Evolutionary conservation across 2,113 vertebrate species (phyloP).

Genomic region (Phalacrocorax pelagicus): DNA sequence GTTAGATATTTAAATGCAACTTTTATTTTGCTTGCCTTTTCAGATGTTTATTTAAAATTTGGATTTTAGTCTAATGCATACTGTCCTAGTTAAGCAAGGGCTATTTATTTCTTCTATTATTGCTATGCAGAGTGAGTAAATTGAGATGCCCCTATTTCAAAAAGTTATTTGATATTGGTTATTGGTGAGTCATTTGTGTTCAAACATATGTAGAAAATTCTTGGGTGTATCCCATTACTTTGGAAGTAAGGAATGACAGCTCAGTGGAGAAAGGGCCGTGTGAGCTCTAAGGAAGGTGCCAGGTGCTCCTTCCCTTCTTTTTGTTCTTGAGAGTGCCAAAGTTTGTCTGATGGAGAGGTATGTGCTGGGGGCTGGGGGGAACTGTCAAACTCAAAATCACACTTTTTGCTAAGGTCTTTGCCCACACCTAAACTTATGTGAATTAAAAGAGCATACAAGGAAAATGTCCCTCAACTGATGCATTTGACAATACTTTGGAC

Average conservation of each 20-base stretch:
- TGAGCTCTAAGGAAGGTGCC: background rate
- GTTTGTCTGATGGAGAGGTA: background rate
- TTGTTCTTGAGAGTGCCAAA: background rate
- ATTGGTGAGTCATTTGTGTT: background rate
- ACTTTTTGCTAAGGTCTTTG: background rate
- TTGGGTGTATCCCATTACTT: background rate
- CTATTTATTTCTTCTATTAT: background rate
- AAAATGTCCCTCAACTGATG: background rate
- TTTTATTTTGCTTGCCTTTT: background rate
- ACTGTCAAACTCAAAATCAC: background rate
- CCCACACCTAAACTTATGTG: background rate
- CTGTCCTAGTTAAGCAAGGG: background rate
- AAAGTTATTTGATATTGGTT: background rate
- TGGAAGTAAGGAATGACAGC: background rate
- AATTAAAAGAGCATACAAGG: background rate
- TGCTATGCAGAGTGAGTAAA: background rate
- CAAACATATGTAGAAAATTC: background rate
- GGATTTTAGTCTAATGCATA: background rate
- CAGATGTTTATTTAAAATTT: background rate
- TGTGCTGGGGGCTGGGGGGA: background rate
- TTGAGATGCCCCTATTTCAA: background rate
- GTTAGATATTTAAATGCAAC: background rate
- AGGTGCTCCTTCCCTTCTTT: background rate
- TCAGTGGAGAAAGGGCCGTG: background rate
- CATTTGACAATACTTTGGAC: background rate